These are phyloP conservation scores for Aricia agestis DNA, from an alignment of 1,140 invertebrate genomes.

Conservation along the genomic window DNA sequence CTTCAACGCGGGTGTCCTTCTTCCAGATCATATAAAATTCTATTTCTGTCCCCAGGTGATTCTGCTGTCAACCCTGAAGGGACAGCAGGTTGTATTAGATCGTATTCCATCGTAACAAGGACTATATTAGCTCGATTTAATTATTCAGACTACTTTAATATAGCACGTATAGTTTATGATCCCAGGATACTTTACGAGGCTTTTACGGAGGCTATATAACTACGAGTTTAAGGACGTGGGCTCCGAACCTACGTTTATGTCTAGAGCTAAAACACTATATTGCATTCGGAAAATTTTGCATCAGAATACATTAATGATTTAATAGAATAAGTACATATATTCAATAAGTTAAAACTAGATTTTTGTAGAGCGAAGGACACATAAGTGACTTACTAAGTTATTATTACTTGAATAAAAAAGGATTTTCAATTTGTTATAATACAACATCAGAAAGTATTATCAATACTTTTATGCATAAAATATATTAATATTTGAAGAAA, in stretches of 20 bases:
- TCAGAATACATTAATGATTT: not conserved
- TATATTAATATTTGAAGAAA: too few species aligned
- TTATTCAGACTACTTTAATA: not conserved
- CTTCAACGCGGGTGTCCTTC: not conserved
- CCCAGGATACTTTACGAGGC: constrained; percentile 2
- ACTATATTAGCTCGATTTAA: not conserved
- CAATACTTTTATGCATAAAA: too few species aligned
- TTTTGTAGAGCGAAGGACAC: too few species aligned
- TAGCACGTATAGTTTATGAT: constrained; percentile 2
- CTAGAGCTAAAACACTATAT: not conserved
- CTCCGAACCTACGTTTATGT: not conserved
- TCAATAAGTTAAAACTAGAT: too few species aligned
- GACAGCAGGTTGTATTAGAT: not conserved
- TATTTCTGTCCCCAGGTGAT: not conserved
- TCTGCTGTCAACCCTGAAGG: not conserved
- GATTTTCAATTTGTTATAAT: too few species aligned
- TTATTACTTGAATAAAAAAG: too few species aligned
- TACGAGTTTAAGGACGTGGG: constrained; percentile 9
- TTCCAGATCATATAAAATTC: not conserved
- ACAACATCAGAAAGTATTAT: too few species aligned
- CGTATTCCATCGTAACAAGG: not conserved
- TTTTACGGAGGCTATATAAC: not conserved
- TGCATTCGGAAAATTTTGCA: not conserved
- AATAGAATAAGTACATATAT: too few species aligned
- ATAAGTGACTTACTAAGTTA: too few species aligned